Percentiles rank a stretch among this genome's conserved stretches.
Evolutionary conservation across 2,888 invertebrate genomes (phyloP).

Genomic region (Cerastoderma edule): DNA sequence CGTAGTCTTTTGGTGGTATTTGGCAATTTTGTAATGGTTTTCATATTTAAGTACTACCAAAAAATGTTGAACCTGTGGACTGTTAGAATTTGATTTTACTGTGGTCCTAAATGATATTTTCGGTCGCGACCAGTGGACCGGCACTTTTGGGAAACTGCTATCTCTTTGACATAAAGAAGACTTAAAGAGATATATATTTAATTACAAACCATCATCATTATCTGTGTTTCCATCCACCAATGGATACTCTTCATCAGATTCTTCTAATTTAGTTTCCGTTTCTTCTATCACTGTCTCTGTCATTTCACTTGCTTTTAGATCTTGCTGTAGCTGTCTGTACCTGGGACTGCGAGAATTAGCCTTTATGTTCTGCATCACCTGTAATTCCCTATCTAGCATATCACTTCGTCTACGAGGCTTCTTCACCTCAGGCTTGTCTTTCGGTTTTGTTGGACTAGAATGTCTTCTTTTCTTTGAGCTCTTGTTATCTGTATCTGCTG

Average conservation of each 20-base stretch:
- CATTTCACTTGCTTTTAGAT: constrained; percentile 25
- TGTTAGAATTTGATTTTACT: too few relatives aligned
- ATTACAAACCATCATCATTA: constrained; percentile 25
- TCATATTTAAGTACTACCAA: too few relatives aligned
- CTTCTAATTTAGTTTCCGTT: constrained; percentile 12
- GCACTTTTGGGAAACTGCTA: too few relatives aligned
- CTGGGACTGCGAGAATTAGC: constrained; percentile 46
- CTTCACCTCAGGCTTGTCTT: constrained; percentile 40
- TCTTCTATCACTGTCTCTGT: constrained; percentile 32
- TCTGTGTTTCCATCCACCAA: constrained; percentile 24
- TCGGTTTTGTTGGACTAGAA: constrained; percentile 26
- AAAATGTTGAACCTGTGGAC: too few relatives aligned
- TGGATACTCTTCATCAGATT: constrained; percentile 38
- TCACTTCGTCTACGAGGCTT: constrained; percentile 31
- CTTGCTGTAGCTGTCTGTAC: constrained; percentile 34
- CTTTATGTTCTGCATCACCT: constrained; percentile 51
- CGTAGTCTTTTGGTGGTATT: too few relatives aligned
- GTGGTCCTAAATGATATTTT: too few relatives aligned
- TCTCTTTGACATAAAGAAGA: too few relatives aligned
- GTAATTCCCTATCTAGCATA: constrained; percentile 31
- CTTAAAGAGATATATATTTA: too few relatives aligned
- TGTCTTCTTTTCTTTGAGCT: constrained; percentile 22
- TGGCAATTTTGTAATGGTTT: too few relatives aligned
- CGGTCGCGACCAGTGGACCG: too few relatives aligned
- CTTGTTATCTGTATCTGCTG: not conserved